Evolutionary conservation across 2,888 invertebrate genomes (phyloP).

Genomic region (Torymus auratus): DNA sequence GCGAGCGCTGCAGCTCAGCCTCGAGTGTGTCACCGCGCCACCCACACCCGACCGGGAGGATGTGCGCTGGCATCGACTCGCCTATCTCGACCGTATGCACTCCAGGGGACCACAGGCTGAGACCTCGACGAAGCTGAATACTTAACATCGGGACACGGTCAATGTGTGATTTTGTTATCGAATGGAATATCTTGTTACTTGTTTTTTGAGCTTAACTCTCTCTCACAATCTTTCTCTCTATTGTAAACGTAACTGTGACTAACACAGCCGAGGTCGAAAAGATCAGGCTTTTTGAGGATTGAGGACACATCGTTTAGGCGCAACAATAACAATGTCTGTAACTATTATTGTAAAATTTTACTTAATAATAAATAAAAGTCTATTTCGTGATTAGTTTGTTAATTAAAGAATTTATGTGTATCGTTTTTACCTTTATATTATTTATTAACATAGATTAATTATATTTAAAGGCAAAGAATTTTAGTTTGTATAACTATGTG

Average conservation of each 20-base stretch:
- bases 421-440: slow-evolving; percentile 52
- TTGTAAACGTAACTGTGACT: slow-evolving; percentile 52
- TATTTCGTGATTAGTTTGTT: slow-evolving; percentile 58
- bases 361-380: slow-evolving; percentile 55
- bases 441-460: slow-evolving; percentile 34
- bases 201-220: slow-evolving; percentile 41
- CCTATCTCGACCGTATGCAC: slow-evolving; percentile 63
- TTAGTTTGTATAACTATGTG: slow-evolving; percentile 34
- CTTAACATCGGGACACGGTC: slow-evolving; percentile 66
- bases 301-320: slow-evolving; percentile 30
- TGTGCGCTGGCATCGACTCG: slow-evolving; percentile 70
- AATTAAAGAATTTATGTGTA: slow-evolving; percentile 46
- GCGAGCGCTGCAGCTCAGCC: slow-evolving; percentile 78
- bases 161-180: slow-evolving; percentile 55
- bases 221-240: slow-evolving; percentile 45
- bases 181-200: slow-evolving; percentile 57
- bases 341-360: slow-evolving; percentile 56
- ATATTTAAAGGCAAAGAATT: slow-evolving; percentile 28
- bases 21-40: slow-evolving; percentile 75
- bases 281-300: slow-evolving; percentile 26
- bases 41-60: slow-evolving; percentile 74
- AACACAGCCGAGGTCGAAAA: slow-evolving; percentile 21
- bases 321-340: slow-evolving; percentile 45
- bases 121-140: slow-evolving; percentile 71
- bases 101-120: slow-evolving; percentile 67